Evolutionary conservation across 2,888 invertebrate genomes (phyloP), one percentile per base, ranked within the genome.

Genomic region (Leucophenga maculata): DNA sequence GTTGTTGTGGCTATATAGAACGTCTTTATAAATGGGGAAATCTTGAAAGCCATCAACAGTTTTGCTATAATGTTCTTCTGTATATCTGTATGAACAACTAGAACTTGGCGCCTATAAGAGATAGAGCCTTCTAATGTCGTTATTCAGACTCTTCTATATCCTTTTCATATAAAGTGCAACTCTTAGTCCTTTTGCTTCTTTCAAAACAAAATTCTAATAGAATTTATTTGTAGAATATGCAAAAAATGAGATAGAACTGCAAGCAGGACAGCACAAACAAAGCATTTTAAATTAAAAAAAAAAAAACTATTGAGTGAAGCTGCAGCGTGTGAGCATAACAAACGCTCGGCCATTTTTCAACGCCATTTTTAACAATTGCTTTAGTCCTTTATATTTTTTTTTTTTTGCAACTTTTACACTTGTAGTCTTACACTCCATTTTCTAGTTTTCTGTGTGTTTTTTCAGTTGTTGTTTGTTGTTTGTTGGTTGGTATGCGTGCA

Each of bases 351-450:
- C 6, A 55, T 55, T 26, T 55, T 55, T 55, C 55, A 55, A 55
- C 55, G 55, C 26, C 22, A 55, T 18, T 20, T 55, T 55, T 22
- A 11, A 59, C 59, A 59, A 59, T 59, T 59, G 59, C 31, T 59
- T 6, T 11, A 9, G n/a, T n/a, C 3, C 22, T 65, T 52, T 16
- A 52, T 50, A 26, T 31, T 52, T 52, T 52, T 50, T 11, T n/a
- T 1, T 8, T 13, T 14, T 65, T 60, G 74, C 70, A 70, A 70
- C 60, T 73, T 57, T 50, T 16, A 50, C 50, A 50, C 16, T 44
- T 39, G 14, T n/a, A n/a, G 11, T n/a, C 59, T 32, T 60, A 57
- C 57, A 22, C 26, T 54, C 11, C 18, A 18, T n/a, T n/a, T 16
- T 50, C 6, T 50, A 16, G 6, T 50, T 50, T n/a, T 50, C 18